Evolutionary conservation across 2,888 invertebrate genomes (phyloP).

Genomic region (Ophion slaviceki): DNA sequence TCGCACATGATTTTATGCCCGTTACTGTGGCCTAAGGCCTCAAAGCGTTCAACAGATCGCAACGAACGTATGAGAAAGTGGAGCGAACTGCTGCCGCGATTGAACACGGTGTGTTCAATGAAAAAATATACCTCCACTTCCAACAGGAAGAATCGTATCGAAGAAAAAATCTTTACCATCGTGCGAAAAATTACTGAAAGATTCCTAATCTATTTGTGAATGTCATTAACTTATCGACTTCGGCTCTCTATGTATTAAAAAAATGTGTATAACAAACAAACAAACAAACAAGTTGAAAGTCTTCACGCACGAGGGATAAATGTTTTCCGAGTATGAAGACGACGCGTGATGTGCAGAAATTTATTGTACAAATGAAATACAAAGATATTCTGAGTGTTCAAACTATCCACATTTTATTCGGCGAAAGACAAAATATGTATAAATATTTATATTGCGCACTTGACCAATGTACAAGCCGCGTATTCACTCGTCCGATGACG

Average conservation of each 20-base stretch:
- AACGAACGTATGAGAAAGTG: background rate
- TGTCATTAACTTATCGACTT: constrained; percentile 31
- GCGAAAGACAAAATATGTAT: constrained; percentile 7
- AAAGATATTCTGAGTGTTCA: constrained; percentile 33
- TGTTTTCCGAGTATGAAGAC: constrained; percentile 1
- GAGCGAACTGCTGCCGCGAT: background rate
- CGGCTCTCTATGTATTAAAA: constrained; percentile 40
- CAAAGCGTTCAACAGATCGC: too few relatives aligned
- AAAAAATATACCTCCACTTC: constrained; percentile 8
- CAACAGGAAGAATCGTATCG: background rate
- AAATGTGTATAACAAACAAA: constrained; percentile 3
- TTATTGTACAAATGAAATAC: constrained; percentile 50
- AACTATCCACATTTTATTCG: constrained; percentile 38
- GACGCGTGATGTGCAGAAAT: constrained; percentile 33
- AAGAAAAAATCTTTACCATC: background rate
- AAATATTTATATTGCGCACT: constrained; percentile 28
- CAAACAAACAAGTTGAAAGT: constrained; percentile 7
- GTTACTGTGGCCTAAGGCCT: too few relatives aligned
- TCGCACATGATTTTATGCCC: too few relatives aligned
- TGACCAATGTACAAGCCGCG: background rate
- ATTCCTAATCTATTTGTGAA: constrained; percentile 33
- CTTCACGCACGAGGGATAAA: constrained; percentile 27
- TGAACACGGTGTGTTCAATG: background rate
- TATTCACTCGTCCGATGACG: constrained; percentile 15
- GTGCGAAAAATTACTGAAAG: constrained; percentile 17